Evolutionary conservation across 2,113 vertebrate species (phyloP).

Genomic region (Mirounga angustirostris): DNA sequence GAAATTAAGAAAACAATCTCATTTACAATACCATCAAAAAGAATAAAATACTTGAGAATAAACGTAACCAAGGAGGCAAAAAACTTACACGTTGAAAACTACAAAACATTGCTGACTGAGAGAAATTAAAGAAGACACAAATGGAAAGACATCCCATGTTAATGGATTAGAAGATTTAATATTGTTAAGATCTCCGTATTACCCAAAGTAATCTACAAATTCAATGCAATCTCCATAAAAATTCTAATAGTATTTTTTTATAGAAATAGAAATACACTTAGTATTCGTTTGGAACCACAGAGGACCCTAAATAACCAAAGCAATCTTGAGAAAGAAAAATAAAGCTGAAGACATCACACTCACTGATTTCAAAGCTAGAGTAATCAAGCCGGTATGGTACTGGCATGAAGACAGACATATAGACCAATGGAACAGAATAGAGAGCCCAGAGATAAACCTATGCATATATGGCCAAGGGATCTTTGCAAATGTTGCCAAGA

Average conservation of each 20-base stretch:
- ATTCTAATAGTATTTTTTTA: slow-evolving; percentile 6
- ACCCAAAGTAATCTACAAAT: neutral
- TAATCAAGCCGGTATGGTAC: neutral
- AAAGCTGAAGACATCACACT: neutral
- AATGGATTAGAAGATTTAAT: neutral
- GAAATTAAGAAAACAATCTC: neutral
- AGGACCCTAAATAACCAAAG: neutral
- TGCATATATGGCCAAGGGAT: neutral
- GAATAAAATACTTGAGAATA: neutral
- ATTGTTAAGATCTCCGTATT: neutral
- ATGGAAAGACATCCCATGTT: neutral
- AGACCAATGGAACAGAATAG: neutral
- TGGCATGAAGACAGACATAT: neutral
- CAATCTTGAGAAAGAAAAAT: neutral
- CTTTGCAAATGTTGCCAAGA: neutral
- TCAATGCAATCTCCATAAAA: neutral
- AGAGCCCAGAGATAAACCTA: neutral
- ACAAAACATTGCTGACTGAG: neutral
- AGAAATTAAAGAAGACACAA: neutral
- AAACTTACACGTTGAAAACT: neutral
- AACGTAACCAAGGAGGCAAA: neutral
- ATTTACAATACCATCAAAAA: neutral
- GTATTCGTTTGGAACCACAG: neutral
- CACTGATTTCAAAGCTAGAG: neutral
- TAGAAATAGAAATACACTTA: neutral